A percentile compares a stretch with the other conserved stretches of the same genome.
These are phyloP conservation scores for Pelosia muscerda DNA, from an alignment of 2,888 invertebrate genomes.

Conservation along the genomic window DNA sequence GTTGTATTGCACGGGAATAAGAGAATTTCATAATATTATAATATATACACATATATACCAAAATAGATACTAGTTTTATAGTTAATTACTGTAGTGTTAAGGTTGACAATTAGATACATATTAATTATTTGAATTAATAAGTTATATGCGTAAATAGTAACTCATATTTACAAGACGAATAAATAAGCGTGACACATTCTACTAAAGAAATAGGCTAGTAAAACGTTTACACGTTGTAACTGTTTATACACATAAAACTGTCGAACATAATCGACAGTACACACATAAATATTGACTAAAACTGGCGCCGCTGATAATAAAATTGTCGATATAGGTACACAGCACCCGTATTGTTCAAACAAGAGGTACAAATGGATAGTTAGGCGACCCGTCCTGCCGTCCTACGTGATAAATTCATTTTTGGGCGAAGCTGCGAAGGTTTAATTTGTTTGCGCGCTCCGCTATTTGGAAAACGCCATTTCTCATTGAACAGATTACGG, in stretches of 20 bases:
- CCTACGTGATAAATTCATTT: constrained; percentile 85
- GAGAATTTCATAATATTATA: no score
- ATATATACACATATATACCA: no score
- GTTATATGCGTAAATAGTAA: not conserved
- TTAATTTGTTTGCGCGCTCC: constrained; percentile 82
- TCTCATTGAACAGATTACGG: constrained; percentile 86
- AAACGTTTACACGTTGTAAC: constrained; percentile 4
- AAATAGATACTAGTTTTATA: no score
- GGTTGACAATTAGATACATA: no score
- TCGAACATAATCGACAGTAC: constrained; percentile 38
- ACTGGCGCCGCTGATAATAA: constrained; percentile 46
- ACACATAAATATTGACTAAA: constrained; percentile 34
- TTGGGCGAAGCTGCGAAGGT: constrained; percentile 71
- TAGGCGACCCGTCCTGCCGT: constrained; percentile 52
- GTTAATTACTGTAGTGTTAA: no score
- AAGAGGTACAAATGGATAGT: constrained; percentile 69
- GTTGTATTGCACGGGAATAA: no score
- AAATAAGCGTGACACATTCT: not conserved
- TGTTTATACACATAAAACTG: constrained; percentile 33
- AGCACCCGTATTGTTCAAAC: constrained; percentile 50
- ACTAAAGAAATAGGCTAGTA: not conserved
- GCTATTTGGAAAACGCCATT: constrained; percentile 82
- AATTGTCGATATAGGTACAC: constrained; percentile 40
- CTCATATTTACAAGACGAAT: not conserved
- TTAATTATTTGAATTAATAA: no score